Conservation (phyloP, 2,113 vertebrate genomes). For the Quiscalus mexicanus region DNA sequence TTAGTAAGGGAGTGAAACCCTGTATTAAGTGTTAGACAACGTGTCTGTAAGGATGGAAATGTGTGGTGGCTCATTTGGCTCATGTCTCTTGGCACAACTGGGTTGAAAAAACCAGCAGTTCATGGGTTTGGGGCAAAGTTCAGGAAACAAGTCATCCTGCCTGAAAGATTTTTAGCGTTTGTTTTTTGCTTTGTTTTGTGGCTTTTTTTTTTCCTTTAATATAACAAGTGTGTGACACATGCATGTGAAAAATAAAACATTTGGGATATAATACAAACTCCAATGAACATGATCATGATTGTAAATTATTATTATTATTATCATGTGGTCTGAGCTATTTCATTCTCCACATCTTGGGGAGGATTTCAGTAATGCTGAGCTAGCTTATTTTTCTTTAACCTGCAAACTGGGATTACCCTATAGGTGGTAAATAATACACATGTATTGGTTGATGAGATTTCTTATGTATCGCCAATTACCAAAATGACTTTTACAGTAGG, state of each 20-base stretch:
- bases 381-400: background rate
- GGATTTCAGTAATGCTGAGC: background rate
- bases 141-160: background rate
- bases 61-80: background rate
- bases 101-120: background rate
- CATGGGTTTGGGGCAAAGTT: background rate
- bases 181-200: background rate
- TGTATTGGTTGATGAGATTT: background rate
- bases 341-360: background rate
- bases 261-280: background rate
- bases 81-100: accelerated
- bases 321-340: background rate
- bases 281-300: background rate
- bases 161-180: background rate
- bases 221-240: background rate
- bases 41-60: background rate
- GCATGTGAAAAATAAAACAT: background rate
- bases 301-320: background rate
- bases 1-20: background rate
- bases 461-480: background rate
- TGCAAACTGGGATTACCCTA: background rate
- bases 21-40: background rate
- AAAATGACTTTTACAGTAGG: background rate
- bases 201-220: background rate
- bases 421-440: background rate